Evolutionary conservation across 2,113 vertebrate genomes (phyloP), one percentile per base, ranked within the genome.

Genomic region (Xenopus laevis): DNA sequence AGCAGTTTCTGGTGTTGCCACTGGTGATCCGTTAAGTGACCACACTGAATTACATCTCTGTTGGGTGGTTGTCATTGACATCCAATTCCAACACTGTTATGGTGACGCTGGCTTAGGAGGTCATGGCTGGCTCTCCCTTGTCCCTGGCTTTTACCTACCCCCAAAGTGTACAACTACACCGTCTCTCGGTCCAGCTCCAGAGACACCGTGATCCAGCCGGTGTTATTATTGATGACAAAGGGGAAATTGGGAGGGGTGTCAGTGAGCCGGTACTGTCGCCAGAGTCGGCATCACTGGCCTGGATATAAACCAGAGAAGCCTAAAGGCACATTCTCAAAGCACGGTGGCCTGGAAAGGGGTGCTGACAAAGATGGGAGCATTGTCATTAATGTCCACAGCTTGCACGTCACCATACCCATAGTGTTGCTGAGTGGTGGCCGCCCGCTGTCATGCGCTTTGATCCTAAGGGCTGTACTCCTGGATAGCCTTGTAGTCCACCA

Each of bases 1-100:
- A 99, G 44, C 97, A 93, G 83, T 98, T 98, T 52, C 97, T 90
- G 1, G 97, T 99, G 87, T 99, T 99, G 65, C 97, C 97, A 0
- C 96, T 96, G 1, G 94, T 95, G 83, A 99, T 96, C 90, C 98
- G 97, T 78, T 97, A 99, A 7, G 96, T 96, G 71, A 99, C 94
- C 3, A 98, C 92, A 0, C 96, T 99, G 87, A n/a, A 98, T 97
- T 59, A 94, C 93, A 0, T 99, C 97, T 8, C 90, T 87, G 89
- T 84, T 0, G 96, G 97, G 21, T 94, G 91, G 7, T 99, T 99
- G 86, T 99, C 97, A 0, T 99, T 99, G 5, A 98, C 95, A 0
- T 99, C 97, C 66, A 98, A 86, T 58, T n/a, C n/a, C n/a, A n/a
- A n/a, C n/a, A 99, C 91, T 0, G 94, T 96, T 80, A 99, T 93